Conservation (phyloP, 2,113 vertebrate species). For the Oncorhynchus clarkii region DNA sequence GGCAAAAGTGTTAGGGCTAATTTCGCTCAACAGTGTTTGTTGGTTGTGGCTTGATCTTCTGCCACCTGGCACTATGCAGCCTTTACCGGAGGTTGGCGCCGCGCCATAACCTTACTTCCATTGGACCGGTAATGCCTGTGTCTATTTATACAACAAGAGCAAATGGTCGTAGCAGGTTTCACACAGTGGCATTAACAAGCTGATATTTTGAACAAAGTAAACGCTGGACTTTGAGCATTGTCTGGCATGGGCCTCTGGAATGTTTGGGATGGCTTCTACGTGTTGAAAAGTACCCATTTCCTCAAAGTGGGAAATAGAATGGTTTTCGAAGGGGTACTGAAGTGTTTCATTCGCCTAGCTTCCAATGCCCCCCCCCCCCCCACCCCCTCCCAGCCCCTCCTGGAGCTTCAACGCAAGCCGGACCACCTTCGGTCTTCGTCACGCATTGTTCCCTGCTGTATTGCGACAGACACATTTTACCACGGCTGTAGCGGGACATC, state of each 20-base stretch:
- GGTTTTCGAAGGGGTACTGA: slow-evolving; percentile 32
- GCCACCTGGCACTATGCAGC: slow-evolving; percentile 62
- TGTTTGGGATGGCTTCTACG: slow-evolving; percentile 63
- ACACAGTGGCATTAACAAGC: slow-evolving; percentile 63
- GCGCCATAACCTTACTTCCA: slow-evolving; percentile 69
- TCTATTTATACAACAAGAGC: slow-evolving; percentile 75
- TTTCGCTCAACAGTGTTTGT: slow-evolving; percentile 44
- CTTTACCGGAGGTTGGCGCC: slow-evolving; percentile 60
- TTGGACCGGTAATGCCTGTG: slow-evolving; percentile 64
- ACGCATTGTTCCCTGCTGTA: slow-evolving; percentile 63
- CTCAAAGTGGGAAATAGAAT: slow-evolving; percentile 30
- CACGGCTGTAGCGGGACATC: slow-evolving; percentile 66
- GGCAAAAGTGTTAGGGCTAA: slow-evolving; percentile 40
- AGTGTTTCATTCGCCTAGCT: slow-evolving; percentile 21
- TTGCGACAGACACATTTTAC: slow-evolving; percentile 59
- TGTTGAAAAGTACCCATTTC: slow-evolving; percentile 56
- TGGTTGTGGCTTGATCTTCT: slow-evolving; percentile 54
- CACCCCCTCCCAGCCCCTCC: slow-evolving; percentile 21
- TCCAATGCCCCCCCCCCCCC: slow-evolving; percentile 7
- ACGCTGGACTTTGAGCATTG: slow-evolving; percentile 16
- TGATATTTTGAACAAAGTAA: slow-evolving; percentile 63
- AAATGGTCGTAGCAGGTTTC: slow-evolving; percentile 69
- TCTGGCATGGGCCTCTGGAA: slow-evolving; percentile 10
- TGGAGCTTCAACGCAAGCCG: slow-evolving; percentile 51
- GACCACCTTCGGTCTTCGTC: slow-evolving; percentile 67